Percentiles rank a stretch among this genome's conserved stretches.
phyloP scores from a whole-genome alignment of 2,888 invertebrate species.

The Craniophora ligustri region DNA sequence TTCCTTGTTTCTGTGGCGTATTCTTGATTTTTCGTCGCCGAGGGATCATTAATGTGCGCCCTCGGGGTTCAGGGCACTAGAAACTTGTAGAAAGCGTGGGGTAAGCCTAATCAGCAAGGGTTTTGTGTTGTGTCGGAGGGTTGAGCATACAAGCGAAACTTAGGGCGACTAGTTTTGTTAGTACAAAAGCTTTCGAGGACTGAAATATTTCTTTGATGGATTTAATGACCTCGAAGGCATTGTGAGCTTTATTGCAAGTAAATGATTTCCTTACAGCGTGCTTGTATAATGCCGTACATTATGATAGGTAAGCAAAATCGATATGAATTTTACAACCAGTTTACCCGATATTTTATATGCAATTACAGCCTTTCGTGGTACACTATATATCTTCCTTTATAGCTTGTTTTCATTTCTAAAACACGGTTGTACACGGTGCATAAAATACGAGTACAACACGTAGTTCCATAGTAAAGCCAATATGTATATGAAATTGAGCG shows the following conservation, averaged over 20 bases:
- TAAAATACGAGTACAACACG: constrained; percentile 29
- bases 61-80: constrained; percentile 54
- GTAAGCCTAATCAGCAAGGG: constrained; percentile 62
- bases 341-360: constrained; percentile 2
- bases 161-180: constrained; percentile 50
- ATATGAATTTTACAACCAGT: not conserved
- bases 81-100: constrained; percentile 56
- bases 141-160: constrained; percentile 51
- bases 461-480: constrained; percentile 18
- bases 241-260: constrained; percentile 1
- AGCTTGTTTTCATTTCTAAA: constrained; percentile 43
- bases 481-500: constrained; percentile 45
- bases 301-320: not conserved
- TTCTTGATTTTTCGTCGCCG: constrained; percentile 64
- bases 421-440: constrained; percentile 32
- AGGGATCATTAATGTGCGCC: constrained; percentile 63
- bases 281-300: not conserved
- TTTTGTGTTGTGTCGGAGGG: constrained; percentile 58
- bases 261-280: not conserved
- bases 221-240: constrained; percentile 31
- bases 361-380: constrained; percentile 37
- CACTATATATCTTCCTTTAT: constrained; percentile 34
- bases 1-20: constrained; percentile 49
- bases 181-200: constrained; percentile 46
- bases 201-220: constrained; percentile 35